These are phyloP conservation scores for Sarcophaga caerulescens DNA, from an alignment of 2,888 invertebrate species.

Conservation along the genomic window DNA sequence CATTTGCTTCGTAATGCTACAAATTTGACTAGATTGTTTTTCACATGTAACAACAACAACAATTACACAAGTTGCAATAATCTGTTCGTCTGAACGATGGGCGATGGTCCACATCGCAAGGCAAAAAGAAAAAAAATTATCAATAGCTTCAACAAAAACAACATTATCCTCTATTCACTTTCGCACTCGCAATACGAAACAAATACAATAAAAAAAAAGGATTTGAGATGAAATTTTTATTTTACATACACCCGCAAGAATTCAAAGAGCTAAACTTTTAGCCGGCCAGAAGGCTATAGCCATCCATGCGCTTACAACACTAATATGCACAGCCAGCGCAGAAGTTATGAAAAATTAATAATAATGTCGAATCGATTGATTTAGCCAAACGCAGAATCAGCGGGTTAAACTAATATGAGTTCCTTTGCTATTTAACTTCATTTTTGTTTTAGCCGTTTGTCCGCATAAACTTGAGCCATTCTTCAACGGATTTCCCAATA, in stretches of 20 bases:
- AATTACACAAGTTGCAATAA: neutral
- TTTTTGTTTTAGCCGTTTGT: constrained; percentile 47
- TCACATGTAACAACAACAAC: constrained; percentile 64
- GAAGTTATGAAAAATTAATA: constrained; percentile 81
- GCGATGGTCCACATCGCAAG: neutral
- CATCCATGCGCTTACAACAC: constrained; percentile 30
- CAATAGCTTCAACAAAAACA: constrained; percentile 15
- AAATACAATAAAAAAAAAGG: constrained; percentile 39
- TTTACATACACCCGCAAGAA: constrained; percentile 71
- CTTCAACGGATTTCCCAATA: constrained; percentile 27
- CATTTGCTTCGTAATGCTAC: constrained; percentile 68
- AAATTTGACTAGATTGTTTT: constrained; percentile 78
- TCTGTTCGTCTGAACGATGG: neutral
- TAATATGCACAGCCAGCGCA: constrained; percentile 73
- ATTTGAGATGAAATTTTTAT: constrained; percentile 69
- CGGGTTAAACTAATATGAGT: constrained; percentile 63
- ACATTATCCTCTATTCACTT: constrained; percentile 51
- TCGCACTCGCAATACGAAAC: constrained; percentile 18
- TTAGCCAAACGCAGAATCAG: constrained; percentile 71
- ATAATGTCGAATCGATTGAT: constrained; percentile 81
- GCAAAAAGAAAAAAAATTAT: neutral
- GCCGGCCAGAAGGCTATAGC: constrained; percentile 32
- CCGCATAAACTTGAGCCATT: constrained; percentile 29
- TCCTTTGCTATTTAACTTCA: constrained; percentile 66
- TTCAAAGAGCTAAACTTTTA: constrained; percentile 22